Percentiles rank a stretch among this genome's conserved stretches.
These are phyloP conservation scores for Hemistola chrysoprasaria DNA, from an alignment of 2,888 invertebrate species.

Conservation along the genomic window DNA sequence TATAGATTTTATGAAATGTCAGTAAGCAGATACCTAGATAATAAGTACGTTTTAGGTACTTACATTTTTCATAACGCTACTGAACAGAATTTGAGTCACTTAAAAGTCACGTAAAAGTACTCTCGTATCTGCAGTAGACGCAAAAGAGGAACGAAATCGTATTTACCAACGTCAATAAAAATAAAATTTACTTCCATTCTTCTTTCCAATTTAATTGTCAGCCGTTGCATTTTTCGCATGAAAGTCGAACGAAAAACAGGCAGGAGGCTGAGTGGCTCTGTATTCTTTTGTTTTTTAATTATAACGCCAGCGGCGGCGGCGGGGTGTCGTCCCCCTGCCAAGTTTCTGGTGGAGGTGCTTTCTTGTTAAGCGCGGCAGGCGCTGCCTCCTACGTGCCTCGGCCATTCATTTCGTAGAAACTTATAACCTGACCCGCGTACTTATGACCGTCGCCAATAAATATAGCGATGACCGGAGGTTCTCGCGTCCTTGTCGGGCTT, in stretches of 20 bases:
- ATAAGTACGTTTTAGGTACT: too few relatives aligned
- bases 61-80: too few relatives aligned
- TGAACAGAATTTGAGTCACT: too few relatives aligned
- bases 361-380: slow-evolving; percentile 72
- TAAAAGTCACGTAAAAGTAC: too few relatives aligned
- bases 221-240: slow-evolving; percentile 72
- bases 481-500: slow-evolving; percentile 60
- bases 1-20: too few relatives aligned
- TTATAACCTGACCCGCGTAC: slow-evolving; percentile 82
- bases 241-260: slow-evolving; percentile 64
- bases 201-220: slow-evolving; percentile 54
- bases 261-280: slow-evolving; percentile 76
- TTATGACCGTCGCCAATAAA: slow-evolving; percentile 83
- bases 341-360: slow-evolving; percentile 75
- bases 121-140: neutral
- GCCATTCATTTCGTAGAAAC: slow-evolving; percentile 80
- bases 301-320: slow-evolving; percentile 67
- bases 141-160: slow-evolving; percentile 12
- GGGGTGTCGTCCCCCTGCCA: slow-evolving; percentile 61
- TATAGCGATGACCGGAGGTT: slow-evolving; percentile 80
- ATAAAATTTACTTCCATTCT: slow-evolving; percentile 31
- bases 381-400: slow-evolving; percentile 78
- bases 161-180: slow-evolving; percentile 18
- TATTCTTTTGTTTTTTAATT: slow-evolving; percentile 83
- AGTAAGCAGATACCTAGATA: too few relatives aligned